Base-by-base conservation (phyloP, 2,888 invertebrate genomes). In the Merodon equestris region DNA sequence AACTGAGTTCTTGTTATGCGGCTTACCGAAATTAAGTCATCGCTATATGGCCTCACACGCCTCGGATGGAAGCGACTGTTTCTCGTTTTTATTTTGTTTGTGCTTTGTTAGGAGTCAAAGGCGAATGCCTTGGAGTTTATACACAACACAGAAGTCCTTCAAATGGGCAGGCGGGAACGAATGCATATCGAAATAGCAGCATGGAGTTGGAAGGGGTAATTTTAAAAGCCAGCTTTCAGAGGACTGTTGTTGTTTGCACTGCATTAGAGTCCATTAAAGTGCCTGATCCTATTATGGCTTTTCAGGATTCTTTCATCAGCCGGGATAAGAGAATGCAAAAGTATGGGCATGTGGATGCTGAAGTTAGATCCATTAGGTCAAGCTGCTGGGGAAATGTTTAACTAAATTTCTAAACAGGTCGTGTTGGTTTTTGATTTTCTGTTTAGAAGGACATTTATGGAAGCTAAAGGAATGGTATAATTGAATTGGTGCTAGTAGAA, bases 211-310 rank as follows among this genome's bases (percentile, higher is more conserved):
- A 48, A 36, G 44, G 19, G 42, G 17, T 27, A 44, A 17, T 70
- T 74, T 66, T 64, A 70, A 79, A 79, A 74, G 79, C 51, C 50
- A 2, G 50, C 63, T 56, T 44, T 27, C 45, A 17, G 48, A 19
- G 48, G 60, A 67, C 17, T 67, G 60, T 50, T 44, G 74, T 56
- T 74, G 64, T n/a, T 27, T 1, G n/a, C 60, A 74, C 60, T 74
- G 60, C 73, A 73, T 74, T 73, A 73, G 58, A 63, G 74, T 74
- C 68, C 63, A 79, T 79, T 79, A 73, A 79, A 79, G 68, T 79
- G 79, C 47, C 68, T 79, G 68, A 70, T 70, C 74, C 68, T 74
- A 73, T 79, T 79, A 77, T 2, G 2, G 27, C 27, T 27, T 27
- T 27, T 27, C 27, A 27, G 27, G 7, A 27, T 27, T 27, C 27